Evolutionary conservation across 2,113 vertebrate genomes (phyloP).

Genomic region (Eurystomus gularis): DNA sequence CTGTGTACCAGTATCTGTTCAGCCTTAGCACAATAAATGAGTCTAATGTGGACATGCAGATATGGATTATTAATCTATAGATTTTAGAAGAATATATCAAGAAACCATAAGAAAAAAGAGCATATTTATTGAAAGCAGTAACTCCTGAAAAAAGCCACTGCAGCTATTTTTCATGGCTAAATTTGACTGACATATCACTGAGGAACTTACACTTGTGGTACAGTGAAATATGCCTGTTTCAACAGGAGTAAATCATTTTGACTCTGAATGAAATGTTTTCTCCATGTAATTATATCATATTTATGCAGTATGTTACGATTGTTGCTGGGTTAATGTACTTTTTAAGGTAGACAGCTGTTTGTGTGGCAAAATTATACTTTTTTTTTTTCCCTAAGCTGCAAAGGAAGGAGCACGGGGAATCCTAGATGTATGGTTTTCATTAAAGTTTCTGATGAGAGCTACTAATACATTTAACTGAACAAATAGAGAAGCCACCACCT

Average conservation of each 20-base stretch:
- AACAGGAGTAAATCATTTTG: neutral
- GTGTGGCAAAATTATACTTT: neutral
- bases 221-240: neutral
- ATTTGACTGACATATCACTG: neutral
- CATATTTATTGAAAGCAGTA: neutral
- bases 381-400: neutral
- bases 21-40: neutral
- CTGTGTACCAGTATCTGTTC: neutral
- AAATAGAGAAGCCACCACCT: neutral
- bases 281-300: neutral
- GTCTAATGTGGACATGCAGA: neutral
- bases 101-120: neutral
- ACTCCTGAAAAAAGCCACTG: neutral
- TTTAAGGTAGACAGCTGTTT: neutral
- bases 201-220: neutral
- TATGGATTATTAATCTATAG: neutral
- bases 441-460: neutral
- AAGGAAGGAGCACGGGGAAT: neutral
- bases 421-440: neutral
- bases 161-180: neutral
- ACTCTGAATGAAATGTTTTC: neutral
- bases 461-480: neutral
- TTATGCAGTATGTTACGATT: neutral
- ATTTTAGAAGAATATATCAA: neutral
- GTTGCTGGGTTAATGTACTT: neutral